Evolutionary conservation across 2,797 vertebrate species (phyloP), one percentile per base, ranked within the genome.

Genomic region (Tapirus indicus): DNA sequence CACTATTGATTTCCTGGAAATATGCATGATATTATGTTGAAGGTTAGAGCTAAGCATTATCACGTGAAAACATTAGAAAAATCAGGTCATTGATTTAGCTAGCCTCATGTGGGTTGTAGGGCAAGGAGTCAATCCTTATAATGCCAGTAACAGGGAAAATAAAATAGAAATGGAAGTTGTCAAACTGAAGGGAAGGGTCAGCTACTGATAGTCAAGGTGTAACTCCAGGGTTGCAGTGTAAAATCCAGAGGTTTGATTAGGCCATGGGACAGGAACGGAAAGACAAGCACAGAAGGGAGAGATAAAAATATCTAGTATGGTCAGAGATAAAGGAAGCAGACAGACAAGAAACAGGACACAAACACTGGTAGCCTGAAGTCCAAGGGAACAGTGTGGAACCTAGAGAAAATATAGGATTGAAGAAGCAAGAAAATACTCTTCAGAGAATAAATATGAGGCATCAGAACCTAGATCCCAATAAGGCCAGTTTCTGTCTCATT

Each of bases 1-100:
- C 14, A 88, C 5, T 20, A 54, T 16, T 93, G 64, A 47, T 86
- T 95, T 72, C 9, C 47, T 52, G 32, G 52, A 95, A 93, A 93
- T 74, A 85, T 64, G 3, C 6, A n/a, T 71, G 56, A 41, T 56
- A 38, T 64, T 84, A 49, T 41, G 10, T 74, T 77, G 64, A 71
- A 84, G 11, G 27, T 92, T 78, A 69, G 16, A 62, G 68, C 0
- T 82, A 93, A 66, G 9, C 12, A 80, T 29, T 78, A 62, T 60
- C 38, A 71, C 7, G 25, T 66, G n/a, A 92, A 87, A 94, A 68
- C 90, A 79, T 17, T 87, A 29, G 18, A 80, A 96, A 68, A 83
- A 54, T 20, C 13, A 86, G 17, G 32, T 74, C 56, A 91, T 7
- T n/a, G 74, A 62, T 91, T 86, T 82, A 84, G 14, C 18, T 80